These are phyloP conservation scores for Triplophysa bombifrons DNA, from an alignment of 2,797 vertebrate genomes.

Conservation along the genomic window DNA sequence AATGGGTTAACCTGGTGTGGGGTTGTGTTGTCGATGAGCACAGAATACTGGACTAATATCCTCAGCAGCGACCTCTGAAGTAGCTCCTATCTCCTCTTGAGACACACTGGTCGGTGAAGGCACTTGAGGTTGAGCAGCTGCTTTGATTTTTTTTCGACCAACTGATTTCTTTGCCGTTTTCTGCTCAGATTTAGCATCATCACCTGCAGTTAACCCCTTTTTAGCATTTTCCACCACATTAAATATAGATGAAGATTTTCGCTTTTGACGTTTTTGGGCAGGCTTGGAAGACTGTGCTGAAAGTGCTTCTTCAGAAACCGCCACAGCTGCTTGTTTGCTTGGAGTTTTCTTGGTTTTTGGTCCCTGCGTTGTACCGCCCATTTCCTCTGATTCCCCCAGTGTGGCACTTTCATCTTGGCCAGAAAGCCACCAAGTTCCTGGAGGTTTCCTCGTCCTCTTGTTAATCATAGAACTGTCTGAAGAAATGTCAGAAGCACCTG, in stretches of 20 bases:
- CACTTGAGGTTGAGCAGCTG: slow-evolving; percentile 5
- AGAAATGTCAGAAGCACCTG: slow-evolving; percentile 33
- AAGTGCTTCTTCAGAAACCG: background rate
- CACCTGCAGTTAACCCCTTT: slow-evolving; percentile 41
- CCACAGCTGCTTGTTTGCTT: slow-evolving; percentile 7
- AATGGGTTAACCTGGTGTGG: slow-evolving; percentile 60
- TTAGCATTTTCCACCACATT: slow-evolving; percentile 20
- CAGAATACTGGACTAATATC: slow-evolving; percentile 51
- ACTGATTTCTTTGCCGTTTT: slow-evolving; percentile 28
- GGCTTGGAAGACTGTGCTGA: background rate
- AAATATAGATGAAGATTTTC: slow-evolving; percentile 24
- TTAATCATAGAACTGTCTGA: slow-evolving; percentile 19
- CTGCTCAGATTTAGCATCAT: background rate
- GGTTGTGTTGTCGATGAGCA: slow-evolving; percentile 40
- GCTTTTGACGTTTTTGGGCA: slow-evolving; percentile 37
- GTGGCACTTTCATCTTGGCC: background rate
- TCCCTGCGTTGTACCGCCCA: background rate
- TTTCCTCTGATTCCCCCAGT: slow-evolving; percentile 35
- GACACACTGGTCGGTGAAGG: background rate
- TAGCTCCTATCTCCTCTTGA: slow-evolving; percentile 30
- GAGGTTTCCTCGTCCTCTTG: slow-evolving; percentile 66
- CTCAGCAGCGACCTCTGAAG: slow-evolving; percentile 15
- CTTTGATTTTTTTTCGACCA: slow-evolving; percentile 10
- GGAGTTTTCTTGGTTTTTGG: slow-evolving; percentile 55
- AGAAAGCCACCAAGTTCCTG: slow-evolving; percentile 66